Evolutionary conservation across 2,888 invertebrate genomes (phyloP).

Genomic region (Erpobdella octoculata): DNA sequence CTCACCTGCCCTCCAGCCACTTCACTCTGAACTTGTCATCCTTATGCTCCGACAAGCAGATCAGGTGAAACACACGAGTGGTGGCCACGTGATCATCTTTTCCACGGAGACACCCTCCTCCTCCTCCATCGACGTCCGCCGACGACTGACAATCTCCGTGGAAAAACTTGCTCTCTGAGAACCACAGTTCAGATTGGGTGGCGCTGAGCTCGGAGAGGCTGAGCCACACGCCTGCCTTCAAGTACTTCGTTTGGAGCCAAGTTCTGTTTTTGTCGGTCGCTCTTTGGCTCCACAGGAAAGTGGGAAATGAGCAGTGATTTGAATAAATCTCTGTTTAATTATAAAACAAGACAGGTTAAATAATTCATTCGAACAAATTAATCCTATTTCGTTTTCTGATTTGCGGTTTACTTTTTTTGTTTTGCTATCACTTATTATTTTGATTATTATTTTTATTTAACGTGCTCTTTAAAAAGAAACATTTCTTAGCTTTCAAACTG

Average conservation of each 20-base stretch:
- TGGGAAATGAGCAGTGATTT: neutral
- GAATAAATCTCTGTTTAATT: too few relatives aligned
- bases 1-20: neutral
- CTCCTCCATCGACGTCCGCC: too few relatives aligned
- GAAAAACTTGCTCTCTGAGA: neutral
- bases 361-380: too few relatives aligned
- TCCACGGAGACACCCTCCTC: neutral
- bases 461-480: too few relatives aligned
- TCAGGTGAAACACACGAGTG: neutral
- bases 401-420: too few relatives aligned
- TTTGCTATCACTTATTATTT: too few relatives aligned
- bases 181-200: neutral
- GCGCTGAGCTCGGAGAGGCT: neutral
- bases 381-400: too few relatives aligned
- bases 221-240: neutral
- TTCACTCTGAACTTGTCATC: neutral
- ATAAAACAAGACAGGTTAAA: too few relatives aligned
- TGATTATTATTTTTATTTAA: too few relatives aligned
- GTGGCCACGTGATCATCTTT: neutral
- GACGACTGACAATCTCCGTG: neutral
- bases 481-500: too few relatives aligned
- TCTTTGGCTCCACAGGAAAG: neutral
- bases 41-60: constrained; percentile 4
- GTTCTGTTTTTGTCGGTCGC: neutral
- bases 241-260: neutral